Conservation (phyloP, 1,140 invertebrate species). For the Onthophagus taurus region DNA sequence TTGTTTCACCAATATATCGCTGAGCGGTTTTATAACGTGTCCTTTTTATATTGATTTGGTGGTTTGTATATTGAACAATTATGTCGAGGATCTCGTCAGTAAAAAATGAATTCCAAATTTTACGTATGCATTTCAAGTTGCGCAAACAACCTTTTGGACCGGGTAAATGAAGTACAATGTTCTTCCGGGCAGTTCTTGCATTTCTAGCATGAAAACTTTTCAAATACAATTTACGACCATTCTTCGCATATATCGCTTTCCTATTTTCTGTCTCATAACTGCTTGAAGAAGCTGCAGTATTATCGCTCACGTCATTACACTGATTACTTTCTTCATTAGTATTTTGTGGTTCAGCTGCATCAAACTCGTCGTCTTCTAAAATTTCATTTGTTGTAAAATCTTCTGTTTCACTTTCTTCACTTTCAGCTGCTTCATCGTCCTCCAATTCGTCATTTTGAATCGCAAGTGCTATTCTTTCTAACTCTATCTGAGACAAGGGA, state of each 20-base stretch:
- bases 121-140: slow-evolving; percentile 1
- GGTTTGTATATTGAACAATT: slow-evolving; percentile 2
- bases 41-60: slow-evolving; percentile 1
- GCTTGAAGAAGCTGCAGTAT: too few species aligned
- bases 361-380: too few species aligned
- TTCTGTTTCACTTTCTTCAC: too few species aligned
- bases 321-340: too few species aligned
- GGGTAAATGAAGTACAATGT: neutral
- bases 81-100: neutral
- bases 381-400: too few species aligned
- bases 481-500: too few species aligned
- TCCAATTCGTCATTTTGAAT: too few species aligned
- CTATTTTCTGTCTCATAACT: too few species aligned
- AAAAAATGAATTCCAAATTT: slow-evolving; percentile 1
- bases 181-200: slow-evolving; percentile 1
- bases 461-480: too few species aligned
- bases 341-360: too few species aligned
- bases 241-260: neutral
- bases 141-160: slow-evolving; percentile 2
- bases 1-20: slow-evolving; percentile 1
- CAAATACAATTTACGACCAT: neutral
- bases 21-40: slow-evolving; percentile 1
- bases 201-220: neutral
- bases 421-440: too few species aligned
- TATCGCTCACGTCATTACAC: too few species aligned